These are phyloP conservation scores for Abrostola triplasia DNA, from an alignment of 2,888 invertebrate species.

Conservation along the genomic window DNA sequence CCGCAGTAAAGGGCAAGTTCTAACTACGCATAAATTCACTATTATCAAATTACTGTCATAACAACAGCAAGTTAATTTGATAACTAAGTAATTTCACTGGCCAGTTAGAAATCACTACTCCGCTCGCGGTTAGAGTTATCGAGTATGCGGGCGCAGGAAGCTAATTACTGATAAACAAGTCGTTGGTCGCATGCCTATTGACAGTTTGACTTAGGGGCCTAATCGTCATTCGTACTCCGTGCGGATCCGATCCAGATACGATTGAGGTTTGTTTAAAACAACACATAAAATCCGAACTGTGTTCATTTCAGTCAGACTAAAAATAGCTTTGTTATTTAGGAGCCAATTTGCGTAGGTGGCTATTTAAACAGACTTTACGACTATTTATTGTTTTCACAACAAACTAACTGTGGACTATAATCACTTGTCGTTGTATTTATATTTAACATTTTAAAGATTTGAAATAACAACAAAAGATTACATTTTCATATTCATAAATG, in stretches of 20 bases:
- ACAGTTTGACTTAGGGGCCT: slow-evolving; percentile 47
- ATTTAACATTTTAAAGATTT: slow-evolving; percentile 39
- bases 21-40: slow-evolving; percentile 6
- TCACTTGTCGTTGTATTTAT: slow-evolving; percentile 46
- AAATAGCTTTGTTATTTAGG: slow-evolving; percentile 35
- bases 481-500: slow-evolving; percentile 69
- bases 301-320: slow-evolving; percentile 30
- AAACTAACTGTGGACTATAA: slow-evolving; percentile 32
- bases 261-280: slow-evolving; percentile 24
- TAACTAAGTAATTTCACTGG: slow-evolving; percentile 39
- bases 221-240: slow-evolving; percentile 39
- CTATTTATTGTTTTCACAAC: slow-evolving; percentile 37
- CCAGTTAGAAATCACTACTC: slow-evolving; percentile 31
- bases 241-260: slow-evolving; percentile 13
- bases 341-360: slow-evolving; percentile 37
- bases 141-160: slow-evolving; percentile 50
- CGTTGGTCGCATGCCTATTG: slow-evolving; percentile 45
- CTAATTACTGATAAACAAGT: slow-evolving; percentile 53
- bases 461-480: slow-evolving; percentile 54
- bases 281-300: slow-evolving; percentile 10
- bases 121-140: slow-evolving; percentile 38
- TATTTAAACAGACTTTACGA: slow-evolving; percentile 23
- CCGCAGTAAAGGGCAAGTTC: background rate
- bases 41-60: slow-evolving; percentile 11
- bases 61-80: slow-evolving; percentile 28